These are phyloP conservation scores for Gonocerus acuteangulatus DNA, from an alignment of 2,888 invertebrate genomes.

Conservation along the genomic window DNA sequence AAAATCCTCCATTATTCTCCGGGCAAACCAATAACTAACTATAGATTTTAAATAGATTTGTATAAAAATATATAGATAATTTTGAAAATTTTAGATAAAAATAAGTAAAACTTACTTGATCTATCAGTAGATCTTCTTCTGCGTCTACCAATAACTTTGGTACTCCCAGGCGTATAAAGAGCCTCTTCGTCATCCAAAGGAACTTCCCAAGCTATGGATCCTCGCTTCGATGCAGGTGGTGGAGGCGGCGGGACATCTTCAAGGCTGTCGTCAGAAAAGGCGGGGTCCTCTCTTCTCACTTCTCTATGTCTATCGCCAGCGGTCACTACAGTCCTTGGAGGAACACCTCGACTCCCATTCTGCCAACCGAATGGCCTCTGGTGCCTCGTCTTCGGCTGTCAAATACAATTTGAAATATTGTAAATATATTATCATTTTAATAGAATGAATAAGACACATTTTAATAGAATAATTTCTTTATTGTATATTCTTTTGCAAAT, in stretches of 20 bases:
- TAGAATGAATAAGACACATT: too few relatives aligned
- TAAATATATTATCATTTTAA: too few relatives aligned
- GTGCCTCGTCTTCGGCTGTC: slow-evolving; percentile 66
- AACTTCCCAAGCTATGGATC: slow-evolving; percentile 82
- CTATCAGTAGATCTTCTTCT: slow-evolving; percentile 47
- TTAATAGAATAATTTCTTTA: too few relatives aligned
- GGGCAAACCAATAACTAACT: too few relatives aligned
- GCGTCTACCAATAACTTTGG: slow-evolving; percentile 52
- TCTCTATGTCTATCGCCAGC: slow-evolving; percentile 35
- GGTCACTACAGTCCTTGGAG: slow-evolving; percentile 36
- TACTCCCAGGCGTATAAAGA: slow-evolving; percentile 61
- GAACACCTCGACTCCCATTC: slow-evolving; percentile 43
- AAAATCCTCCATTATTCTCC: too few relatives aligned
- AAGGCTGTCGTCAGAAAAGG: slow-evolving; percentile 76
- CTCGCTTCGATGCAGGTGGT: slow-evolving; percentile 54
- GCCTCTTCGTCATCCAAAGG: slow-evolving; percentile 63
- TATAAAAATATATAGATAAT: too few relatives aligned
- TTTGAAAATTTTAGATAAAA: too few relatives aligned
- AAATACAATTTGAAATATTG: too few relatives aligned
- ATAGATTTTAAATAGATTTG: too few relatives aligned
- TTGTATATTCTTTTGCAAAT: neutral
- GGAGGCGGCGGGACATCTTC: slow-evolving; percentile 61
- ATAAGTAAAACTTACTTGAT: slow-evolving; percentile 47
- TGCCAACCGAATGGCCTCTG: slow-evolving; percentile 70
- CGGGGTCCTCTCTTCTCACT: slow-evolving; percentile 40